Evolutionary conservation across 92 coral and sea anemone genomes (phyloP).

Genomic region (Siderastrea radians): DNA sequence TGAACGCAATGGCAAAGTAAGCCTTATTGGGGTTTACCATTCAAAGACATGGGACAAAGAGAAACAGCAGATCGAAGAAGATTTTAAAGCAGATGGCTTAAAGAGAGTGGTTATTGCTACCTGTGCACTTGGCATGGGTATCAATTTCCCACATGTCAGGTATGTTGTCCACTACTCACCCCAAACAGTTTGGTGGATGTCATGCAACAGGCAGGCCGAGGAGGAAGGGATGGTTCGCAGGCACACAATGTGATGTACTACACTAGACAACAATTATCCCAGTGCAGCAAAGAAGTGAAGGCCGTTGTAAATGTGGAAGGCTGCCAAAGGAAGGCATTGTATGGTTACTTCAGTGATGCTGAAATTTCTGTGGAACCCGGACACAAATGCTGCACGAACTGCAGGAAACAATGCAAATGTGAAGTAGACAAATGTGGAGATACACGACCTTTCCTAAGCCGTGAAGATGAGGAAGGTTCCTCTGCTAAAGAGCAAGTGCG

Average conservation of each 20-base stretch:
- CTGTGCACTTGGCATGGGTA: too few relatives aligned
- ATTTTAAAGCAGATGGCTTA: constrained; percentile 38
- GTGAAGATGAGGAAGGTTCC: neutral
- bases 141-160: too few relatives aligned
- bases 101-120: constrained; percentile 45
- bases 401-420: constrained; percentile 15
- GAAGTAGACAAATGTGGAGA: neutral
- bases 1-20: neutral
- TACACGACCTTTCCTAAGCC: neutral
- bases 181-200: constrained; percentile 60
- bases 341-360: constrained; percentile 34
- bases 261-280: constrained; percentile 51
- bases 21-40: constrained; percentile 22
- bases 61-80: constrained; percentile 24
- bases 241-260: constrained; percentile 43
- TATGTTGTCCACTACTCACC: constrained; percentile 63
- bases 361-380: neutral
- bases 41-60: constrained; percentile 44
- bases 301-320: constrained; percentile 15
- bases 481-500: neutral
- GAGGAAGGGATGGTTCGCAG: constrained; percentile 66
- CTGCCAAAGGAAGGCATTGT: constrained; percentile 37
- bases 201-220: constrained; percentile 69
- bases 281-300: constrained; percentile 59
- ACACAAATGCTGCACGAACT: constrained; percentile 38